phyloP scores from a whole-genome alignment of 2,888 invertebrate genomes.

The Dicranocentrus wangi region DNA sequence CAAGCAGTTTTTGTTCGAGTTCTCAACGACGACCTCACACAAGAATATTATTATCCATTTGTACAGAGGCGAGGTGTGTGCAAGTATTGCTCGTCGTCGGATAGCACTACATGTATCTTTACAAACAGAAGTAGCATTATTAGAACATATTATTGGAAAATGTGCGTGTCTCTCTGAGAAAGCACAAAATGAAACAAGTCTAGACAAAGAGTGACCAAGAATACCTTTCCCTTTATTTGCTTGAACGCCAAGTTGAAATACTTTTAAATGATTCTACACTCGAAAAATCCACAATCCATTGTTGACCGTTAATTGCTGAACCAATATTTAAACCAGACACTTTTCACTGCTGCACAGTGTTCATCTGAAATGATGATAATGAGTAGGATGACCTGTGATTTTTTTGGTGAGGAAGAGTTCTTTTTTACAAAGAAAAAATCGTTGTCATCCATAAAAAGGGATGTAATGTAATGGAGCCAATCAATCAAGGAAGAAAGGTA shows the following conservation, averaged over 20 bases:
- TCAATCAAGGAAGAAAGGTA: conserved; percentile 32
- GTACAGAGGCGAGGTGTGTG: no score
- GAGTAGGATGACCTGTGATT: conserved; percentile 32
- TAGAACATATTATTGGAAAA: no score
- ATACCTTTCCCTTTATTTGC: no score
- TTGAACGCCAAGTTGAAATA: no score
- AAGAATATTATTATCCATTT: neutral
- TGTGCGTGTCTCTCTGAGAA: no score
- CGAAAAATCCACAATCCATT: conserved; percentile 9
- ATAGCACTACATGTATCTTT: no score
- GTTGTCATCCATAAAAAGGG: neutral
- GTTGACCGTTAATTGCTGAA: conserved; percentile 9
- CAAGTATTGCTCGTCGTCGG: no score
- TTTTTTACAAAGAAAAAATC: neutral
- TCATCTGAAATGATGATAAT: conserved; percentile 25
- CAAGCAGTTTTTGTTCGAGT: neutral
- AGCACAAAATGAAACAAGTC: no score
- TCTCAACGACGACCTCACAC: conserved; percentile 30
- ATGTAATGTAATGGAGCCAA: conserved; percentile 15
- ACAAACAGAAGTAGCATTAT: no score
- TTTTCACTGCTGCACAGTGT: neutral
- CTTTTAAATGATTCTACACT: no score
- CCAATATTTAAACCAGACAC: conserved; percentile 9
- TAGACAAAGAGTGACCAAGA: no score
- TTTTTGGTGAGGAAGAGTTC: neutral